Evolutionary conservation across 2,113 vertebrate genomes (phyloP).

Genomic region (Rallus limicola): DNA sequence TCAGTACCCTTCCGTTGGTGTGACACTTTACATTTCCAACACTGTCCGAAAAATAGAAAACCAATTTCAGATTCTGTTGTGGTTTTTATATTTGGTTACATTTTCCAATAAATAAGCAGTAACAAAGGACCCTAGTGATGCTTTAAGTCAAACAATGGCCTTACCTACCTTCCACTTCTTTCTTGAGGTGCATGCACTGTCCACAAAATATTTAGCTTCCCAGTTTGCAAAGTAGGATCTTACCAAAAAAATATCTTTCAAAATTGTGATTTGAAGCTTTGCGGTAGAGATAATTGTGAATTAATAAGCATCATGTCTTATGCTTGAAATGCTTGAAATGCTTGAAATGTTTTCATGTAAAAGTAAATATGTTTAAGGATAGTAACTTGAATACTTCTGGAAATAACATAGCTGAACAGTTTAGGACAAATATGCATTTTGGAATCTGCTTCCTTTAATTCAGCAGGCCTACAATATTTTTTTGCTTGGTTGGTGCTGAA

Average conservation of each 20-base stretch:
- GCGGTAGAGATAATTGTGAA: background rate
- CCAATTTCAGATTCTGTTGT: background rate
- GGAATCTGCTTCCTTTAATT: background rate
- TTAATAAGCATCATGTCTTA: background rate
- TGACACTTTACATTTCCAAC: background rate
- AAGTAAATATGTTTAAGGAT: background rate
- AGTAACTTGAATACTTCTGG: background rate
- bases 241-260: background rate
- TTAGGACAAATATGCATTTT: background rate
- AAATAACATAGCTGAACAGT: background rate
- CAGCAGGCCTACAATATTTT: background rate
- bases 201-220: background rate
- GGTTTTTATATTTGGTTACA: background rate
- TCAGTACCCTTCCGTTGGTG: rapidly evolving
- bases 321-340: background rate
- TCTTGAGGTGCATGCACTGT: background rate
- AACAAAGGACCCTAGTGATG: background rate
- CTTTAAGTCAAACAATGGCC: background rate
- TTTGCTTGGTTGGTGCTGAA: background rate
- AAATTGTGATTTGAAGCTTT: background rate
- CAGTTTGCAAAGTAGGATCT: background rate
- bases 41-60: background rate
- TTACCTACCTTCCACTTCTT: background rate
- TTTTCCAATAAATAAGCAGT: background rate
- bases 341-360: background rate